Evolutionary conservation across 2,113 vertebrate species (phyloP).

Genomic region (Aramus guarauna): DNA sequence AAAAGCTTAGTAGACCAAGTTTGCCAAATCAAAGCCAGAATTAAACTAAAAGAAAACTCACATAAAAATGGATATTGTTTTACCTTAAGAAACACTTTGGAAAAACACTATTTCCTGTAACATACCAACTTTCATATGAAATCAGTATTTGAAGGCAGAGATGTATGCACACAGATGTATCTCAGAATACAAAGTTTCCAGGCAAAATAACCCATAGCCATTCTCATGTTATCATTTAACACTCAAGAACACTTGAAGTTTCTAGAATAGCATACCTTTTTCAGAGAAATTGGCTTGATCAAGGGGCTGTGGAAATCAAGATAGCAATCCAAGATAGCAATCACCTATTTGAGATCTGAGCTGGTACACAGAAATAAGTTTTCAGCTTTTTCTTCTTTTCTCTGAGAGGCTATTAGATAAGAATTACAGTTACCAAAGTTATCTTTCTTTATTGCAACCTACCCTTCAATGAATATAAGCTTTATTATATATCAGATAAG

Average conservation of each 20-base stretch:
- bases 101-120: not conserved
- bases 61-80: not conserved
- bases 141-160: not conserved
- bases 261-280: not conserved
- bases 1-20: not conserved
- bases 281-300: not conserved
- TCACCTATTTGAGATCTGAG: not conserved
- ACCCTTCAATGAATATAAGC: not conserved
- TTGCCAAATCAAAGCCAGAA: not conserved
- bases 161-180: fast-evolving
- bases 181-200: not conserved
- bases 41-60: not conserved
- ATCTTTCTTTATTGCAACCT: not conserved
- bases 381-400: not conserved
- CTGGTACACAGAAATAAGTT: not conserved
- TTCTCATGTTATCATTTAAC: not conserved
- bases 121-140: not conserved
- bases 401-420: not conserved
- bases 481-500: not conserved
- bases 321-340: not conserved
- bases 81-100: not conserved
- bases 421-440: not conserved
- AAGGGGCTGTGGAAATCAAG: not conserved
- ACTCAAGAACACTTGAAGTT: not conserved
- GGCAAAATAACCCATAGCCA: not conserved